Evolutionary conservation across 2,113 vertebrate genomes (phyloP).

Genomic region (Halcyon malimbica): DNA sequence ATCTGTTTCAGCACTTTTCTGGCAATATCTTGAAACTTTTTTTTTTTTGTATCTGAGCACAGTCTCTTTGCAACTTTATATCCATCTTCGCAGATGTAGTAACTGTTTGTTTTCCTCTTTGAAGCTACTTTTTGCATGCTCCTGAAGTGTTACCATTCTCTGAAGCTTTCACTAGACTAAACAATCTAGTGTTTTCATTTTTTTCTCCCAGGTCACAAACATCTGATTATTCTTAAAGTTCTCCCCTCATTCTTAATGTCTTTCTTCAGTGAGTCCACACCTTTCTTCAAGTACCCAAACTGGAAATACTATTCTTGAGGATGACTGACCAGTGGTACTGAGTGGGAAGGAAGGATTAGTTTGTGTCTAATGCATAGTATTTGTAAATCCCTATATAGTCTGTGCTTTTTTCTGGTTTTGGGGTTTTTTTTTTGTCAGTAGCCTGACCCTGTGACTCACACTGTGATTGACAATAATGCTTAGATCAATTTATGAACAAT

Average conservation of each 20-base stretch:
- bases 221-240: not conserved
- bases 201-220: not conserved
- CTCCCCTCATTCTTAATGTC: not conserved
- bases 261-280: not conserved
- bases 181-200: not conserved
- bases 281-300: not conserved
- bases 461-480: not conserved
- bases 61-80: not conserved
- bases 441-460: not conserved
- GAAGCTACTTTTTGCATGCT: not conserved
- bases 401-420: not conserved
- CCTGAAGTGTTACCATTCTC: not conserved
- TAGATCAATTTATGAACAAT: not conserved
- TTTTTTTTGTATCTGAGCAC: not conserved
- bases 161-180: not conserved
- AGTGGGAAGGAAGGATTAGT: conserved; percentile 1
- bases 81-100: accelerated
- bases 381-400: not conserved
- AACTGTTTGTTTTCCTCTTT: not conserved
- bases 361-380: not conserved
- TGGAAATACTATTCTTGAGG: not conserved
- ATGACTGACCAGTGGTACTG: not conserved
- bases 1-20: not conserved
- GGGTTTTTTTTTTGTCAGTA: not conserved
- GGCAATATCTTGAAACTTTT: not conserved